A percentile compares a stretch with the other conserved stretches of the same genome.
Conservation (phyloP, 2,113 vertebrate genomes). For the Leptobrachium ailaonicum region DNA sequence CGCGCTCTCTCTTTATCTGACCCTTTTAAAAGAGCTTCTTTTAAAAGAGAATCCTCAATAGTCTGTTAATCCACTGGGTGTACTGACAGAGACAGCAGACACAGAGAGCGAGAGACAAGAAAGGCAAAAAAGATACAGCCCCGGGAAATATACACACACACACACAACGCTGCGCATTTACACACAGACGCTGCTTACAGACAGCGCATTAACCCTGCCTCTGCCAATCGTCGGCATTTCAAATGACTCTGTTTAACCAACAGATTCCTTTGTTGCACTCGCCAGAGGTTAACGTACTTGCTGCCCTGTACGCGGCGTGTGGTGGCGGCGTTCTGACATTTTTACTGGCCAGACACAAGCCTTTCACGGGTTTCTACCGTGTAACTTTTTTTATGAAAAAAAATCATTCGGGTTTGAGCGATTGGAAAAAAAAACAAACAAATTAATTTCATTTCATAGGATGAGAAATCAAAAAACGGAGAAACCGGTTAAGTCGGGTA, state of each 20-base stretch:
- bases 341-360: too few relatives aligned
- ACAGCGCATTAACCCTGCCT: conserved; percentile 34
- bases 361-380: too few relatives aligned
- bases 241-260: background rate
- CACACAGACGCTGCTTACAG: conserved; percentile 36
- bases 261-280: too few relatives aligned
- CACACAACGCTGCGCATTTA: conserved; percentile 44
- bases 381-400: too few relatives aligned
- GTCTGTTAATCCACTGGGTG: conserved; percentile 50
- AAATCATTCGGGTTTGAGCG: too few relatives aligned
- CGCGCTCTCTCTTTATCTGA: conserved; percentile 22
- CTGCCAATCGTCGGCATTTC: background rate
- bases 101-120: conserved; percentile 48
- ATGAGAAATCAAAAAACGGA: too few relatives aligned
- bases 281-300: too few relatives aligned
- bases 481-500: too few relatives aligned
- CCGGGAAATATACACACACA: conserved; percentile 50
- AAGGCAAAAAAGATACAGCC: conserved; percentile 49
- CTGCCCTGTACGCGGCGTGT: too few relatives aligned
- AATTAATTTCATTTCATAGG: too few relatives aligned
- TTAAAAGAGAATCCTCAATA: conserved; percentile 51
- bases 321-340: background rate
- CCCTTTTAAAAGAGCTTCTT: conserved; percentile 48
- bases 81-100: conserved; percentile 47
- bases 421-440: too few relatives aligned